phyloP scores from a whole-genome alignment of 2,113 vertebrate genomes.

The Nanger granti region DNA sequence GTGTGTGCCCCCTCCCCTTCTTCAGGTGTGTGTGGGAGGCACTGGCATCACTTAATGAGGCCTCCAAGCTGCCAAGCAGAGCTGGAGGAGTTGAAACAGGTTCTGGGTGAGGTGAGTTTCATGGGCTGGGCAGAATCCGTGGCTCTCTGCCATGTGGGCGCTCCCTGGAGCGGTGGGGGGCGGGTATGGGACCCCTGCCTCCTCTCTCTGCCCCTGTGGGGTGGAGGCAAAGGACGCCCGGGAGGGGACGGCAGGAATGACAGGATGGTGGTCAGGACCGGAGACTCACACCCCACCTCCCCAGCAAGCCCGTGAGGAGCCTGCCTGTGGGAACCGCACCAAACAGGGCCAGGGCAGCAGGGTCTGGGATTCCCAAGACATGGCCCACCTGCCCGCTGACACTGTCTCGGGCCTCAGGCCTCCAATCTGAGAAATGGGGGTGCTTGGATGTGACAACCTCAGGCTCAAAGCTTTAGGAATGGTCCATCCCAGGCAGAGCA shows the following conservation, averaged over 20 bases:
- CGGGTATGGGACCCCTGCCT: conserved; percentile 3
- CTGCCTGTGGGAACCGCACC: neutral
- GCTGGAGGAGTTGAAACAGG: conserved; percentile 86
- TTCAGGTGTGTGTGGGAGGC: conserved; percentile 78
- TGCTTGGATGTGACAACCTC: neutral
- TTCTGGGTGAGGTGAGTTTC: conserved; percentile 88
- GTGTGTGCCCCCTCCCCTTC: conserved; percentile 70
- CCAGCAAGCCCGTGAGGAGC: rapidly evolving
- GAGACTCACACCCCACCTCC: neutral
- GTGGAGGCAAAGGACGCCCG: neutral
- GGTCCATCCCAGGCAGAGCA: neutral
- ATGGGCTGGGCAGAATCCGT: conserved; percentile 80
- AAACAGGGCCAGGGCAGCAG: neutral
- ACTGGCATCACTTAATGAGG: conserved; percentile 81
- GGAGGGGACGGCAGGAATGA: neutral
- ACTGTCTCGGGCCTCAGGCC: neutral
- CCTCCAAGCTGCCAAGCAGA: conserved; percentile 79
- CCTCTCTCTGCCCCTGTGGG: neutral
- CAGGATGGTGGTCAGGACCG: neutral
- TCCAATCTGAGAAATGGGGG: neutral
- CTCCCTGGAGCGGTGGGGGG: conserved; percentile 31
- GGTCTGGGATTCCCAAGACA: neutral
- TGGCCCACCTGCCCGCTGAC: neutral
- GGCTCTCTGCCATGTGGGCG: conserved; percentile 74
- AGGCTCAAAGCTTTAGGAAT: neutral